phyloP scores from a whole-genome alignment of 2,113 vertebrate species.

The Merops nubicus region DNA sequence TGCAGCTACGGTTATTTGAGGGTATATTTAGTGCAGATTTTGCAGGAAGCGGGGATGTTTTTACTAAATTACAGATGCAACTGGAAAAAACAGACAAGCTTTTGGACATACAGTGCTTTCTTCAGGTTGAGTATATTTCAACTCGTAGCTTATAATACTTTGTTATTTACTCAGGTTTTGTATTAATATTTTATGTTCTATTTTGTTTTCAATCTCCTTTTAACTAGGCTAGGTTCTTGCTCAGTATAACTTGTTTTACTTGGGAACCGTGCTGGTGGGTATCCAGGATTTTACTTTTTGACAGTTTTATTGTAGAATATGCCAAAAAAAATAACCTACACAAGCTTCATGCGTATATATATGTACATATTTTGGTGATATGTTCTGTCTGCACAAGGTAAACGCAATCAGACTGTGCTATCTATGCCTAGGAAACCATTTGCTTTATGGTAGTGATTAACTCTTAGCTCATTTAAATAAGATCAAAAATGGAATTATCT shows the following conservation, averaged over 20 bases:
- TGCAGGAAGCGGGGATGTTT: neutral
- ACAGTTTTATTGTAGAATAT: neutral
- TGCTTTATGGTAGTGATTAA: neutral
- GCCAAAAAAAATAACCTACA: neutral
- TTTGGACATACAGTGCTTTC: neutral
- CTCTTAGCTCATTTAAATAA: neutral
- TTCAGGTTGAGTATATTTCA: neutral
- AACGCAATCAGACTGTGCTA: neutral
- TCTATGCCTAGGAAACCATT: neutral
- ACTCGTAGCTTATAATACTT: neutral
- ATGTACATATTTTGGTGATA: neutral
- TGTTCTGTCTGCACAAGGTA: neutral
- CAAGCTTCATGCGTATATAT: neutral
- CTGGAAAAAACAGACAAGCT: neutral
- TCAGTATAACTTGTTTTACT: neutral
- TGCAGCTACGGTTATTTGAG: neutral
- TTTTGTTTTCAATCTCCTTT: constrained; percentile 16
- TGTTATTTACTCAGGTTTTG: neutral
- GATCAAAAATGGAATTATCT: neutral
- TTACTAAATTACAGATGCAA: neutral
- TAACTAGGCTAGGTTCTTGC: neutral
- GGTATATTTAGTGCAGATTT: neutral
- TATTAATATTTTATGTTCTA: constrained; percentile 1
- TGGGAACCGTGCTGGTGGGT: neutral
- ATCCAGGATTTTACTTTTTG: neutral